phyloP scores from a whole-genome alignment of 1,140 invertebrate species.

The Trinorchestia longiramus region DNA sequence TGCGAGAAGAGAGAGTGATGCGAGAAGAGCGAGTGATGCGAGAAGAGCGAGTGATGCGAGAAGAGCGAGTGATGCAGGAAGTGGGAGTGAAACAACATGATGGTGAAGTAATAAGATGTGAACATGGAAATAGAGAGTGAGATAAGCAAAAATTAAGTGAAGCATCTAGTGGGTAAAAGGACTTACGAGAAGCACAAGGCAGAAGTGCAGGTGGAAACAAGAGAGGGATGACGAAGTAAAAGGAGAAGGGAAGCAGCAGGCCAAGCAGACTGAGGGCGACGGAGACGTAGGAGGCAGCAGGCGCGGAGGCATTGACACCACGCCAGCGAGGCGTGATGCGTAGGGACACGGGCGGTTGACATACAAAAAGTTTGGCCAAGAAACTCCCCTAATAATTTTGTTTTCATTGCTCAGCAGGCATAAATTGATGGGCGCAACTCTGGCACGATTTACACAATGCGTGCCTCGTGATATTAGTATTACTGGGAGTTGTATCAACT shows the following conservation, averaged over 20 bases:
- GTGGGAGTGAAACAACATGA: not conserved
- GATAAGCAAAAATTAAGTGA: not conserved
- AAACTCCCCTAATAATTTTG: slow-evolving; percentile 6
- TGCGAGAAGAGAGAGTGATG: no score
- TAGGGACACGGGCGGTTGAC: not conserved
- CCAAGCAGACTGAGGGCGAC: no score
- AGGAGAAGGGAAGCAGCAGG: no score
- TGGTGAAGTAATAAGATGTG: not conserved
- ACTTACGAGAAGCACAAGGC: no score
- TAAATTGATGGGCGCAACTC: slow-evolving; percentile 2
- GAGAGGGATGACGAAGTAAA: no score
- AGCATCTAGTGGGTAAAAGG: no score
- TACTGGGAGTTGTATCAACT: not conserved
- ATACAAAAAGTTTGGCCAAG: not conserved
- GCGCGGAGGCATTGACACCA: not conserved
- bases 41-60: not conserved
- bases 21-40: no score
- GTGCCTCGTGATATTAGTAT: not conserved
- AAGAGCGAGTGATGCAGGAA: not conserved
- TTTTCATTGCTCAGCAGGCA: not conserved
- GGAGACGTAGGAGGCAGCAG: not conserved
- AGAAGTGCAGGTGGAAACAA: no score
- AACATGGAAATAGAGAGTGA: not conserved
- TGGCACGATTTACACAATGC: not conserved
- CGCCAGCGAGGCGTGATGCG: not conserved